Conservation (phyloP, 2,888 invertebrate species). For the Athripsodes cinereus region DNA sequence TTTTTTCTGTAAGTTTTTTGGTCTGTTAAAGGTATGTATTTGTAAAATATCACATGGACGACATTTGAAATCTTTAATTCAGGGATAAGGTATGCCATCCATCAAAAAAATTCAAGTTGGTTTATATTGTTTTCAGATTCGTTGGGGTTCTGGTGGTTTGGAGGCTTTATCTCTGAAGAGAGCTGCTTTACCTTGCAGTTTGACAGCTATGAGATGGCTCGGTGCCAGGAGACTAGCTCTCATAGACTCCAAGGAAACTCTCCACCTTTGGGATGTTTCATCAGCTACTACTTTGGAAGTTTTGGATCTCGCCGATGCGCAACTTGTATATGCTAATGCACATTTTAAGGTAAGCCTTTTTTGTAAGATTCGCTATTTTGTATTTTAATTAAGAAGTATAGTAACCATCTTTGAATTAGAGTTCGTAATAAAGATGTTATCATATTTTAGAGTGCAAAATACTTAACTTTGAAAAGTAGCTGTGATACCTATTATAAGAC, state of each 20-base stretch:
- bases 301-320: slow-evolving; percentile 72
- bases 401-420: no score
- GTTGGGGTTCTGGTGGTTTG: slow-evolving; percentile 46
- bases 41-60: no score
- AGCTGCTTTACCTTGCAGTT: slow-evolving; percentile 64
- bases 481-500: no score
- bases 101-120: no score
- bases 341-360: slow-evolving; percentile 63
- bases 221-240: slow-evolving; percentile 78
- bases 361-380: no score
- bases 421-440: no score
- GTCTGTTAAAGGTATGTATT: no score
- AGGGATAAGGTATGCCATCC: background rate
- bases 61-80: no score
- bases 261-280: slow-evolving; percentile 85
- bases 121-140: slow-evolving; percentile 38
- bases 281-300: slow-evolving; percentile 80
- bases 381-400: no score
- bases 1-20: no score
- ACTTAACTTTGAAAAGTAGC: no score
- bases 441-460: no score
- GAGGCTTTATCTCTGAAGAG: slow-evolving; percentile 60
- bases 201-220: slow-evolving; percentile 73
- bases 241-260: slow-evolving; percentile 77
- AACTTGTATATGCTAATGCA: slow-evolving; percentile 80